Conservation (phyloP, 2,797 vertebrate genomes). For the Gadopsis marmoratus region DNA sequence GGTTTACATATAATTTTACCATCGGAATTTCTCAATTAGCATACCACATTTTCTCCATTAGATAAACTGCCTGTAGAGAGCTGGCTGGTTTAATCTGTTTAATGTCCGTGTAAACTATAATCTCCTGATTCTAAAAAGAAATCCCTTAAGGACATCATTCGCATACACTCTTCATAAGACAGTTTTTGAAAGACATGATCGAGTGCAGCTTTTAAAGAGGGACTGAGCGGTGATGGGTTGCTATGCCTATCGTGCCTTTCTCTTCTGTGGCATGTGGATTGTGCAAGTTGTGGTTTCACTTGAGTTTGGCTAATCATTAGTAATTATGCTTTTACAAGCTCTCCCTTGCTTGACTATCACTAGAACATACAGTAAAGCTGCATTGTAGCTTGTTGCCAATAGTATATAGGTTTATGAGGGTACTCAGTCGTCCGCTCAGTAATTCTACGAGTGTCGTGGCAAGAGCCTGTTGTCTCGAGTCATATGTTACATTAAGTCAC, state of each 20-base stretch:
- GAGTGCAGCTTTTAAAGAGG: slow-evolving; percentile 80
- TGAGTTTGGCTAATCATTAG: slow-evolving; percentile 70
- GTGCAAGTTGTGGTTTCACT: slow-evolving; percentile 61
- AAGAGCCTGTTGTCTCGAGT: slow-evolving; percentile 53
- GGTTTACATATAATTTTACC: slow-evolving; percentile 84
- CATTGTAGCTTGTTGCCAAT: slow-evolving; percentile 4
- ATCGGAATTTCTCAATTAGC: slow-evolving; percentile 87
- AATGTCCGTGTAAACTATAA: slow-evolving; percentile 88
- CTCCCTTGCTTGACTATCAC: slow-evolving; percentile 63
- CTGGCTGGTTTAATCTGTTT: slow-evolving; percentile 86
- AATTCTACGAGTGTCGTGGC: slow-evolving; percentile 19
- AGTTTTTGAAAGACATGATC: slow-evolving; percentile 82
- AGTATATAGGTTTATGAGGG: slow-evolving; percentile 16
- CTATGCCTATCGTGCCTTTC: slow-evolving; percentile 71
- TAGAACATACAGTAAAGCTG: slow-evolving; percentile 17
- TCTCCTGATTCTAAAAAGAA: slow-evolving; percentile 86
- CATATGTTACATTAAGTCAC: slow-evolving; percentile 45
- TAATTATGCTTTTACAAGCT: slow-evolving; percentile 64
- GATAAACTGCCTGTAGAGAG: slow-evolving; percentile 89
- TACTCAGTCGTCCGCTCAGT: slow-evolving; percentile 9
- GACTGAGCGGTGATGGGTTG: slow-evolving; percentile 72
- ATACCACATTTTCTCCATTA: slow-evolving; percentile 87
- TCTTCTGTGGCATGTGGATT: slow-evolving; percentile 49
- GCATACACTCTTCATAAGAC: slow-evolving; percentile 80
- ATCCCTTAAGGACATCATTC: slow-evolving; percentile 86